Percentiles rank a stretch among this genome's conserved stretches.
Evolutionary conservation across 1,140 invertebrate genomes (phyloP).

Genomic region (Drosophila erecta): DNA sequence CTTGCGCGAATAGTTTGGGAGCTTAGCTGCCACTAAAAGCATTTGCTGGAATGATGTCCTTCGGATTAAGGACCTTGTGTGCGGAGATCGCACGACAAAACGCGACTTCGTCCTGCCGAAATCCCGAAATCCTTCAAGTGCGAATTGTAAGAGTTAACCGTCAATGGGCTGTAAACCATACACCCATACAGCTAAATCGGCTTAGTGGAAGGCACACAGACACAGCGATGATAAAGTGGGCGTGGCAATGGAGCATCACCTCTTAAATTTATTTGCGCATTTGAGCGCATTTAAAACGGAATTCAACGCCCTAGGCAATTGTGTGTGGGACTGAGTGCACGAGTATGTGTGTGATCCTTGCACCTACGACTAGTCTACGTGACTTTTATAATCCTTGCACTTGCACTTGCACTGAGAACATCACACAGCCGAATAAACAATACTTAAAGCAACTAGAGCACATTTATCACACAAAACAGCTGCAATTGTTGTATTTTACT

Average conservation of each 20-base stretch:
- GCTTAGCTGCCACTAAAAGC: constrained; percentile 5
- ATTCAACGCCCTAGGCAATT: constrained; percentile 55
- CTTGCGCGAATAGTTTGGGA: neutral
- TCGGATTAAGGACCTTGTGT: constrained; percentile 15
- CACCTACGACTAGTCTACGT: constrained; percentile 39
- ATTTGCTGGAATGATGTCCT: neutral
- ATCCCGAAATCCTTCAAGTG: constrained; percentile 6
- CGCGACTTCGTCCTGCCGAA: constrained; percentile 4
- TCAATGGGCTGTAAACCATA: constrained; percentile 12
- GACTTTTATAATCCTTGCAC: constrained; percentile 44
- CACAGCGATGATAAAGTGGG: constrained; percentile 16
- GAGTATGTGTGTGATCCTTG: constrained; percentile 13
- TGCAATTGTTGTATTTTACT: too few species aligned
- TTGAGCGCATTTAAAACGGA: constrained; percentile 67
- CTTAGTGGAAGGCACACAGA: constrained; percentile 40
- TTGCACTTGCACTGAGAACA: constrained; percentile 10
- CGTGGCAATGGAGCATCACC: constrained; percentile 38
- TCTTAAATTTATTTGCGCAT: constrained; percentile 74
- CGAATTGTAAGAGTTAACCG: constrained; percentile 19
- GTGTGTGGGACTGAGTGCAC: constrained; percentile 5
- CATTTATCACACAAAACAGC: too few species aligned
- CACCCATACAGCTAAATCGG: constrained; percentile 34
- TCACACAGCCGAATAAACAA: neutral
- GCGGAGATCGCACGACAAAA: neutral
- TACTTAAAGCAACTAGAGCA: too few species aligned